These are phyloP conservation scores for Poecile atricapillus DNA, from an alignment of 2,113 vertebrate species.

Conservation along the genomic window DNA sequence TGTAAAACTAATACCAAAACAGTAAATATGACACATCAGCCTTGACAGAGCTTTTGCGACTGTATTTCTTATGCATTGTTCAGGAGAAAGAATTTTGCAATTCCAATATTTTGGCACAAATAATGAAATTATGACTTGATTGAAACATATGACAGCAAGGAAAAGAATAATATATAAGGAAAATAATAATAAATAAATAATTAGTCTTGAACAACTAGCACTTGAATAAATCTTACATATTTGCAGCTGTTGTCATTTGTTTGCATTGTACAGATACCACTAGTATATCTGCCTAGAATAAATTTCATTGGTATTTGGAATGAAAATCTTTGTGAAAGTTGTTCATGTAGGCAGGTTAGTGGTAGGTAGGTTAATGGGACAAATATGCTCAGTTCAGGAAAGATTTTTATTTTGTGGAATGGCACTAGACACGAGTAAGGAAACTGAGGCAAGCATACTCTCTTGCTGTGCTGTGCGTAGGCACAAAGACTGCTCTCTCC, in stretches of 20 bases:
- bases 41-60: neutral
- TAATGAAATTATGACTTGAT: neutral
- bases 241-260: neutral
- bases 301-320: neutral
- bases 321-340: neutral
- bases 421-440: fast-evolving
- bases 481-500: neutral
- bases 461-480: neutral
- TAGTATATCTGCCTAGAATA: neutral
- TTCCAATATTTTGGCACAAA: neutral
- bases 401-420: neutral
- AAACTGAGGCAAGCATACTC: neutral
- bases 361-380: neutral
- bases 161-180: constrained; percentile 1
- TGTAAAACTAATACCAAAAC: neutral
- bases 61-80: neutral
- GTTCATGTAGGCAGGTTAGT: neutral
- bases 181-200: neutral
- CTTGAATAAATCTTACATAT: neutral
- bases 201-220: neutral
- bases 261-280: neutral
- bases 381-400: neutral
- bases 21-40: neutral
- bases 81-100: neutral
- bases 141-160: neutral